Conservation (phyloP, 1,140 invertebrate genomes). For the Drosophila albomicans region DNA sequence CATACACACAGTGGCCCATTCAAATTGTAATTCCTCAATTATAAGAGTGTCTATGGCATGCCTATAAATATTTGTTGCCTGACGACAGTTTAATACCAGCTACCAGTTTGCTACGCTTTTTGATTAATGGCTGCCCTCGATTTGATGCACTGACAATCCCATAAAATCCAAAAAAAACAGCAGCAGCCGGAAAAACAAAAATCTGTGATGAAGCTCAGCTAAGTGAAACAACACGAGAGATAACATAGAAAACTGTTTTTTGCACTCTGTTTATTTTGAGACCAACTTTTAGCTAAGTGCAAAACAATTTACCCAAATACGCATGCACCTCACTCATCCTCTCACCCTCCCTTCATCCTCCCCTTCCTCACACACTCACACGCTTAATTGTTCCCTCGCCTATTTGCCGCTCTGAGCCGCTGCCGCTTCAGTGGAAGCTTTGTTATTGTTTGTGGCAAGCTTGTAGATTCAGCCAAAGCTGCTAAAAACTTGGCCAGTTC, state of each 20-base stretch:
- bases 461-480: slow-evolving; percentile 70
- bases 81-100: slow-evolving; percentile 56
- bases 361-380: slow-evolving; percentile 30
- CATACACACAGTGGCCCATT: slow-evolving; percentile 45
- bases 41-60: slow-evolving; percentile 60
- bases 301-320: slow-evolving; percentile 79
- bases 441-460: slow-evolving; percentile 39
- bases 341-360: slow-evolving; percentile 25
- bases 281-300: slow-evolving; percentile 81
- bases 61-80: slow-evolving; percentile 51
- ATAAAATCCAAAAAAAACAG: slow-evolving; percentile 26
- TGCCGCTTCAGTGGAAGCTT: slow-evolving; percentile 13
- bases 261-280: slow-evolving; percentile 73
- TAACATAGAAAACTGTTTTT: slow-evolving; percentile 70
- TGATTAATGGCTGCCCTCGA: slow-evolving; percentile 67
- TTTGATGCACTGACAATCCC: slow-evolving; percentile 37
- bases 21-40: slow-evolving; percentile 84
- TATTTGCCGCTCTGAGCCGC: slow-evolving; percentile 42
- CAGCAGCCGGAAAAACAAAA: neutral
- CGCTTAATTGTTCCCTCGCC: slow-evolving; percentile 69
- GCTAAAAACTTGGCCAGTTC: slow-evolving; percentile 45
- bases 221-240: slow-evolving; percentile 72
- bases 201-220: slow-evolving; percentile 18
- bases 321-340: slow-evolving; percentile 6
- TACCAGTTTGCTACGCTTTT: slow-evolving; percentile 40